These are phyloP conservation scores for Eulemur albifrons DNA, from an alignment of 2,797 vertebrate species.

Conservation along the genomic window DNA sequence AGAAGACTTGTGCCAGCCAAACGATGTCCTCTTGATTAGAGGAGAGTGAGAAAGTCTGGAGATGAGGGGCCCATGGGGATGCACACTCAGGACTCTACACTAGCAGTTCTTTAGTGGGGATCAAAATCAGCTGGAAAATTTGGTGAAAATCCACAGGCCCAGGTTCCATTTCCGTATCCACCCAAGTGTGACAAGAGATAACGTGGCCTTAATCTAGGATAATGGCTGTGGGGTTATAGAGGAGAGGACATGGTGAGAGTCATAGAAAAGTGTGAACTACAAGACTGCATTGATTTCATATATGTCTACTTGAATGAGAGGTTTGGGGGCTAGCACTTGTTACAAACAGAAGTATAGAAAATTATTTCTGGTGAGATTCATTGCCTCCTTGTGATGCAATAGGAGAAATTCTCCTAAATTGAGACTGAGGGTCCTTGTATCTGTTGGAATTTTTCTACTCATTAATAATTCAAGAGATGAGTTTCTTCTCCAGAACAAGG, in stretches of 20 bases:
- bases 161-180: neutral
- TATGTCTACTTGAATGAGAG: neutral
- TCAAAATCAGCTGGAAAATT: neutral
- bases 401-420: neutral
- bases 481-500: neutral
- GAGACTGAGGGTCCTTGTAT: neutral
- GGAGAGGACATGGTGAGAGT: neutral
- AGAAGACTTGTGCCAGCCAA: neutral
- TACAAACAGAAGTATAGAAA: neutral
- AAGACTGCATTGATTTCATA: neutral
- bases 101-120: no score
- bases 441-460: neutral
- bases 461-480: neutral
- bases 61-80: accelerated
- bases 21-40: neutral
- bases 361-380: neutral
- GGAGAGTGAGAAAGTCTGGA: neutral
- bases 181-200: neutral
- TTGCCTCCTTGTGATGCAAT: neutral
- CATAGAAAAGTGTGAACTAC: neutral
- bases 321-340: neutral
- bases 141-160: neutral
- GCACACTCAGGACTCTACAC: neutral
- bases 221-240: neutral
- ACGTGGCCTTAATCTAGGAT: neutral